Evolutionary conservation across 2,113 vertebrate genomes (phyloP).

Genomic region (Thryonomys swinderianus): DNA sequence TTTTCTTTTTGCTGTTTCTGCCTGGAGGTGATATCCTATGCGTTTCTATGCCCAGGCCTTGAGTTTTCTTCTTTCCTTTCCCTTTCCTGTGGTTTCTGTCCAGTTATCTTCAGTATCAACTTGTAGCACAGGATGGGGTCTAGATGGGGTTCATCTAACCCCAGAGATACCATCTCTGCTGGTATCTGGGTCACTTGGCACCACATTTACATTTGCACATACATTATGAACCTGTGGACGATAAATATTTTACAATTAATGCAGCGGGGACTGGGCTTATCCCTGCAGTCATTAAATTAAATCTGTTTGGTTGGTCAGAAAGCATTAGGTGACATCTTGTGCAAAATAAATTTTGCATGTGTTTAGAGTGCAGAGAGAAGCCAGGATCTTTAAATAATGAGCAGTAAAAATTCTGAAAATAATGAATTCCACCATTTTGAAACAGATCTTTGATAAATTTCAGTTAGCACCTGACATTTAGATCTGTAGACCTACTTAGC

Average conservation of each 20-base stretch:
- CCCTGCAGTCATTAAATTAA: slow-evolving; percentile 59
- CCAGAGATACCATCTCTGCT: not conserved
- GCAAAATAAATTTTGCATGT: slow-evolving; percentile 49
- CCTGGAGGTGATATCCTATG: not conserved
- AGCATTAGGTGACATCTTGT: slow-evolving; percentile 45
- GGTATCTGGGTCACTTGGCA: slow-evolving; percentile 37
- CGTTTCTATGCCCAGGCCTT: not conserved
- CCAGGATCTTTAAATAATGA: slow-evolving; percentile 36
- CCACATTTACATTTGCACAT: not conserved
- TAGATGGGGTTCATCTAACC: not conserved
- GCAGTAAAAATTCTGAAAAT: slow-evolving; percentile 64
- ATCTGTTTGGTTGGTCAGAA: slow-evolving; percentile 43
- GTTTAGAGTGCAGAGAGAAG: slow-evolving; percentile 56
- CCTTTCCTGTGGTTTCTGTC: not conserved
- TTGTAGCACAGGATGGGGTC: not conserved
- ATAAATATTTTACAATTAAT: slow-evolving; percentile 66
- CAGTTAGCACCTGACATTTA: slow-evolving; percentile 57
- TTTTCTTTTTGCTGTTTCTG: not conserved
- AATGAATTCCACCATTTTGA: slow-evolving; percentile 44
- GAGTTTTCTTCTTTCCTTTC: not conserved
- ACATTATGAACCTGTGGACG: not conserved
- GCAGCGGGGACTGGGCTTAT: not conserved
- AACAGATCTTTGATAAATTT: not conserved
- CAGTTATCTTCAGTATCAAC: not conserved
- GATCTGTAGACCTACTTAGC: slow-evolving; percentile 17